Conservation (phyloP, 1,140 invertebrate genomes). For the Drosophila suzukii region DNA sequence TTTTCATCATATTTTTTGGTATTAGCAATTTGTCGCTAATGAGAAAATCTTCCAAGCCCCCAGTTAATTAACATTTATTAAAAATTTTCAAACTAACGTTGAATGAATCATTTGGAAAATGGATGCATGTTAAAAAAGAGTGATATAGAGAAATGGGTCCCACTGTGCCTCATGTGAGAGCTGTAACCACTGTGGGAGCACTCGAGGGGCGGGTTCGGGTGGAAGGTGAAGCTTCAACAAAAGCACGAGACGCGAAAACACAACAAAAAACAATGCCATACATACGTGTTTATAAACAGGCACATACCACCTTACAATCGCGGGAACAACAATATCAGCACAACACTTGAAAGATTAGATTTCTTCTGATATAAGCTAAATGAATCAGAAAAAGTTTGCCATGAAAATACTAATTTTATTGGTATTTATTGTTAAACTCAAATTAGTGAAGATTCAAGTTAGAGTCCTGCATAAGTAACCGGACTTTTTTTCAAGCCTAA, state of each 20-base stretch:
- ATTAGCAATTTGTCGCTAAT: constrained; percentile 70
- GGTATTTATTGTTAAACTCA: too few relatives aligned
- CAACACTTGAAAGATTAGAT: background rate
- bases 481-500: too few relatives aligned
- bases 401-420: too few relatives aligned
- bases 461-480: too few relatives aligned
- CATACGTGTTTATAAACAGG: constrained; percentile 19
- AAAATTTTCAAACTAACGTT: constrained; percentile 20
- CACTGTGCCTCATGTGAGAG: constrained; percentile 55
- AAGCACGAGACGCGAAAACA: constrained; percentile 67
- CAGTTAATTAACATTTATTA: constrained; percentile 59
- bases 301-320: background rate
- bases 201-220: constrained; percentile 10
- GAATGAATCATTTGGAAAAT: constrained; percentile 57
- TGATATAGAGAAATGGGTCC: constrained; percentile 2
- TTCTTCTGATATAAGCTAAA: background rate
- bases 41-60: constrained; percentile 64
- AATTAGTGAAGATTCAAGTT: too few relatives aligned
- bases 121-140: background rate
- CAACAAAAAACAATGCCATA: constrained; percentile 36
- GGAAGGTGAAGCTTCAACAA: constrained; percentile 30
- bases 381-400: too few relatives aligned
- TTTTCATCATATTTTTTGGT: constrained; percentile 34
- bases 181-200: constrained; percentile 21
- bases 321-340: background rate